Evolutionary conservation across 2,113 vertebrate genomes (phyloP).

Genomic region (Oryctolagus cuniculus): mOryCun1.1 NC_091442.1:25774001-25774500

Average conservation of each 20-base stretch:
- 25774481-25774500: neutral
- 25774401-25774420: neutral
- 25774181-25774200: neutral
- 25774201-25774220: neutral
- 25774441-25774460: neutral
- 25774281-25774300: neutral
- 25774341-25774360: neutral
- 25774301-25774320: neutral
- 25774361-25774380: neutral
- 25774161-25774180: neutral
- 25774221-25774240: neutral
- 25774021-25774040: constrained; percentile 52
- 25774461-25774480: neutral
- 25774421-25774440: neutral
- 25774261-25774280: neutral
- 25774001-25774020: neutral
- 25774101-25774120: constrained; percentile 32
- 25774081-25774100: constrained; percentile 9
- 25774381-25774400: neutral
- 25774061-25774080: constrained; percentile 47
- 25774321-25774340: neutral
- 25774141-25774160: neutral
- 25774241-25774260: neutral
- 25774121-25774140: constrained; percentile 33
- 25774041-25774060: constrained; percentile 28